Evolutionary conservation across 2,888 invertebrate genomes (phyloP).

Genomic region (Onchidella celtica): DNA sequence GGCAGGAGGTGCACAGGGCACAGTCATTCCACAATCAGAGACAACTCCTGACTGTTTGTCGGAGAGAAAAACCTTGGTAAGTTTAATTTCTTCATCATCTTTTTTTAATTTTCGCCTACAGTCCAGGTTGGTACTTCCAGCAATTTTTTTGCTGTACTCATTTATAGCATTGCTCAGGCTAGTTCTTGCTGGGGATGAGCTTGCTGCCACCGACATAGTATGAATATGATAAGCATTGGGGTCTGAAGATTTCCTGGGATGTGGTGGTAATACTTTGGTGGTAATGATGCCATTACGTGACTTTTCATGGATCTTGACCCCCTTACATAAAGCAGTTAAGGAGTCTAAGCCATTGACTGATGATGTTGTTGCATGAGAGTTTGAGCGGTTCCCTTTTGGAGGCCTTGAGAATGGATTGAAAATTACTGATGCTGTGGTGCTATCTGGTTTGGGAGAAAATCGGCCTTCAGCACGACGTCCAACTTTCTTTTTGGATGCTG

Average conservation of each 20-base stretch:
- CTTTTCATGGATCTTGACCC: conserved; percentile 6
- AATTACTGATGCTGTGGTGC: neutral
- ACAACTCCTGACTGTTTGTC: conserved; percentile 71
- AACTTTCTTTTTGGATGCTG: neutral
- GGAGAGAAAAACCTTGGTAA: conserved; percentile 69
- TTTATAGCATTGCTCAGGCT: neutral
- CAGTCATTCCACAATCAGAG: conserved; percentile 67
- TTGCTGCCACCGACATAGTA: neutral
- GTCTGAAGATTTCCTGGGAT: neutral
- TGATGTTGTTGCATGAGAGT: neutral
- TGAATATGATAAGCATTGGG: no score
- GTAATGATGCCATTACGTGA: no score
- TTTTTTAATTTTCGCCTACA: neutral
- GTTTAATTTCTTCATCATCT: conserved; percentile 1
- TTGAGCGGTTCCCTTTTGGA: neutral
- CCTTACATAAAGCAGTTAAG: neutral
- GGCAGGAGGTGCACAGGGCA: conserved; percentile 74
- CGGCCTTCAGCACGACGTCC: neutral
- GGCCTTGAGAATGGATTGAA: neutral
- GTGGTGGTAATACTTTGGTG: neutral
- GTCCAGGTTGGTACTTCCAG: neutral
- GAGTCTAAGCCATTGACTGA: neutral
- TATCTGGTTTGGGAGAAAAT: neutral
- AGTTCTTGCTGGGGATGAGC: neutral
- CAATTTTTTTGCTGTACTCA: neutral